Percentiles rank a stretch among this genome's conserved stretches.
Conservation (phyloP, 2,888 invertebrate species). For the Leptinotarsa juncta region DNA sequence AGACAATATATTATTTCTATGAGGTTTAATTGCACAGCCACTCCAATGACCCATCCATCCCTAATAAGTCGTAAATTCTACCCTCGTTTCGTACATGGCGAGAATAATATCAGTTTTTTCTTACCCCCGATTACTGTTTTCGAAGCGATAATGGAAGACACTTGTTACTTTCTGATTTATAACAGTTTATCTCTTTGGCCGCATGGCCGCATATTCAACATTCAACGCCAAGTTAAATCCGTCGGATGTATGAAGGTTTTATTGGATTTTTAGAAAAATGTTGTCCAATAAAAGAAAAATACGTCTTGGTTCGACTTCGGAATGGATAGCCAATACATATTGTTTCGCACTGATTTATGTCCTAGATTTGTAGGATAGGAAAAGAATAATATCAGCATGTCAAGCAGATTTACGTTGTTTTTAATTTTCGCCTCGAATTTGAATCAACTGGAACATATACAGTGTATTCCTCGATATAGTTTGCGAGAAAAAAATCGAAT, state of each 20-base stretch:
- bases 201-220: neutral
- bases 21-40: neutral
- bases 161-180: constrained; percentile 12
- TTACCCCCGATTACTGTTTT: constrained; percentile 1
- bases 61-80: neutral
- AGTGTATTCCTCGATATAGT: no score
- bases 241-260: constrained; percentile 7
- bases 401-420: no score
- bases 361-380: no score
- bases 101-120: constrained; percentile 4
- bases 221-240: constrained; percentile 1
- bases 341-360: neutral
- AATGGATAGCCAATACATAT: neutral
- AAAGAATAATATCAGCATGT: no score
- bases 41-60: neutral
- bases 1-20: no score
- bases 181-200: neutral
- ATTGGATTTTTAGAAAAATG: constrained; percentile 4
- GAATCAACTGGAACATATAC: no score
- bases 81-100: neutral
- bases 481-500: no score
- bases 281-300: neutral
- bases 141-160: constrained; percentile 20
- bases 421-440: no score
- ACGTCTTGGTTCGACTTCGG: neutral